Conservation (phyloP, 2,888 invertebrate species). For the Chrysopilus asiliformis region DNA sequence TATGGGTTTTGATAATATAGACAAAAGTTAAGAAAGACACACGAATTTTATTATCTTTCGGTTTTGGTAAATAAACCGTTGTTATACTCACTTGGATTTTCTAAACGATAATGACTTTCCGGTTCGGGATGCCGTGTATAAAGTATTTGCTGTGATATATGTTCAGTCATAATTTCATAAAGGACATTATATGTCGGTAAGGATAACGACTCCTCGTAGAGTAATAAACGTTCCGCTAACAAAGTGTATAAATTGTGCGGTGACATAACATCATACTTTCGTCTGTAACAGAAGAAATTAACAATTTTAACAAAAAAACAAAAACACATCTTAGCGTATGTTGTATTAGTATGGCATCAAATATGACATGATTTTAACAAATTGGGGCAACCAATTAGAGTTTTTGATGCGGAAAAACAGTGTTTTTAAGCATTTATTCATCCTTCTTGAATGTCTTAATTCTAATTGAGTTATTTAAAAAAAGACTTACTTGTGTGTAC, state of each 20-base stretch:
- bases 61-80: too few relatives aligned
- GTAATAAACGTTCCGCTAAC: slow-evolving; percentile 79
- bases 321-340: slow-evolving; percentile 7
- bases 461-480: too few relatives aligned
- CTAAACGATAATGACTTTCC: slow-evolving; percentile 84
- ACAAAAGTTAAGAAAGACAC: too few relatives aligned
- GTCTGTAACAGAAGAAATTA: slow-evolving; percentile 39
- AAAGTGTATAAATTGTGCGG: slow-evolving; percentile 96
- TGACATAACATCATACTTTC: slow-evolving; percentile 99
- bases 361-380: too few relatives aligned
- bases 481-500: slow-evolving; percentile 94
- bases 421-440: too few relatives aligned
- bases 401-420: too few relatives aligned
- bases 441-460: too few relatives aligned
- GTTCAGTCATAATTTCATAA: slow-evolving; percentile 96
- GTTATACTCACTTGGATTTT: slow-evolving; percentile 85
- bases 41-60: too few relatives aligned
- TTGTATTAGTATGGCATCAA: too few relatives aligned
- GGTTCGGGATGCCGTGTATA: slow-evolving; percentile 92
- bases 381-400: too few relatives aligned
- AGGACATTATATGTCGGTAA: slow-evolving; percentile 96
- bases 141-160: slow-evolving; percentile 87
- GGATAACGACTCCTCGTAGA: slow-evolving; percentile 79
- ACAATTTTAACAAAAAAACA: not conserved
- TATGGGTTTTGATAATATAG: too few relatives aligned